Evolutionary conservation across 2,113 vertebrate species (phyloP).

Genomic region (Aepyceros melampus): DNA sequence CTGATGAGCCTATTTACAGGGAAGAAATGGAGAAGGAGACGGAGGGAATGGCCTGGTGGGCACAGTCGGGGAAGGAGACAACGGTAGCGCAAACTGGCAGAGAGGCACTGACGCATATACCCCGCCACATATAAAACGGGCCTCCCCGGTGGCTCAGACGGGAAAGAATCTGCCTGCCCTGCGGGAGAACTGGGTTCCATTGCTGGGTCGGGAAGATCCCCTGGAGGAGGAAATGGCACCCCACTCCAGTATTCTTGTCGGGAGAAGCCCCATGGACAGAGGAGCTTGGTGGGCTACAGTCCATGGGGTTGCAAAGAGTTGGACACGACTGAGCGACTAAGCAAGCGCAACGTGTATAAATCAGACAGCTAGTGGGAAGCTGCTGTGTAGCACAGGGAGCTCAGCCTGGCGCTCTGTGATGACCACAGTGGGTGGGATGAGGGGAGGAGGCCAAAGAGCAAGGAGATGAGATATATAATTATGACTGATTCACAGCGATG

Average conservation of each 20-base stretch:
- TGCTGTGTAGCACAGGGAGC: background rate
- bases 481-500: background rate
- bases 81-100: background rate
- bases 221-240: background rate
- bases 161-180: background rate
- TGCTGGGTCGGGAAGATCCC: background rate
- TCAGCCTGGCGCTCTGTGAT: fast-evolving
- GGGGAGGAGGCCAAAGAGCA: background rate
- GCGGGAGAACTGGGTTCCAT: background rate
- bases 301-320: background rate
- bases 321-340: background rate
- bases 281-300: background rate
- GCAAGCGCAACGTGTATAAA: background rate
- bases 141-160: background rate
- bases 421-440: background rate
- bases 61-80: background rate
- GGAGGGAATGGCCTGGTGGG: background rate
- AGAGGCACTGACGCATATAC: background rate
- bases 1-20: background rate
- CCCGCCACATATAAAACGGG: fast-evolving
- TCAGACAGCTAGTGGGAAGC: background rate
- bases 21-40: background rate
- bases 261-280: background rate
- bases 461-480: background rate
- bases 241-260: background rate